These are phyloP conservation scores for Garra rufa DNA, from an alignment of 2,113 vertebrate genomes.

Conservation along the genomic window DNA sequence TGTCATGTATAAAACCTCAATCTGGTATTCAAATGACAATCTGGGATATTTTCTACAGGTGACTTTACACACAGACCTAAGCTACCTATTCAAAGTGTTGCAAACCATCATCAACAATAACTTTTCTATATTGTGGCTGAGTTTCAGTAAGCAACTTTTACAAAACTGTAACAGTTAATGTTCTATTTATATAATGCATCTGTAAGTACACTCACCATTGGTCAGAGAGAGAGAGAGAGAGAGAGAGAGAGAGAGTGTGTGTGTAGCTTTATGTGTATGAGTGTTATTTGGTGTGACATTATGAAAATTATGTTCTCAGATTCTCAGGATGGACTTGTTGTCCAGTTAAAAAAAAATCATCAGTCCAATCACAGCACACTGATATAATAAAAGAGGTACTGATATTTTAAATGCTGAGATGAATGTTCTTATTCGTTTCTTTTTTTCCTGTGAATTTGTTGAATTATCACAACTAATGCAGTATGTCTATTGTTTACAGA, in stretches of 20 bases:
- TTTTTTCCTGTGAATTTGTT: neutral
- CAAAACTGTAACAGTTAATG: neutral
- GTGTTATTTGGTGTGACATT: conserved; percentile 15
- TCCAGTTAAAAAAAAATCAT: conserved; percentile 16
- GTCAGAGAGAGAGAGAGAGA: neutral
- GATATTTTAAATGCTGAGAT: neutral
- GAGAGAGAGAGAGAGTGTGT: neutral
- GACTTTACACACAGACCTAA: conserved; percentile 8
- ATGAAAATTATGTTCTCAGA: neutral
- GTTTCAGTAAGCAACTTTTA: conserved; percentile 23
- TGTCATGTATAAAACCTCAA: neutral
- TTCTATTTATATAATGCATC: neutral
- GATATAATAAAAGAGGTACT: conserved; percentile 20
- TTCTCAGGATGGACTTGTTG: conserved; percentile 43
- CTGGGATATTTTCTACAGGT: conserved; percentile 51
- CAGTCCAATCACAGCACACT: conserved; percentile 2
- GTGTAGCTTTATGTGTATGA: conserved; percentile 13
- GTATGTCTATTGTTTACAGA: neutral
- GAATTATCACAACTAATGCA: neutral
- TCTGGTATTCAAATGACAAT: conserved; percentile 62
- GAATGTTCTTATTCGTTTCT: conserved; percentile 14
- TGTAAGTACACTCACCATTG: neutral
- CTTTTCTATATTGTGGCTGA: conserved; percentile 25
- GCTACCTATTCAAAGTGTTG: conserved; percentile 19
- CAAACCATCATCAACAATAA: conserved; percentile 8